These are phyloP conservation scores for Gallirallus australis DNA, from an alignment of 2,797 vertebrate genomes.

Conservation along the genomic window DNA sequence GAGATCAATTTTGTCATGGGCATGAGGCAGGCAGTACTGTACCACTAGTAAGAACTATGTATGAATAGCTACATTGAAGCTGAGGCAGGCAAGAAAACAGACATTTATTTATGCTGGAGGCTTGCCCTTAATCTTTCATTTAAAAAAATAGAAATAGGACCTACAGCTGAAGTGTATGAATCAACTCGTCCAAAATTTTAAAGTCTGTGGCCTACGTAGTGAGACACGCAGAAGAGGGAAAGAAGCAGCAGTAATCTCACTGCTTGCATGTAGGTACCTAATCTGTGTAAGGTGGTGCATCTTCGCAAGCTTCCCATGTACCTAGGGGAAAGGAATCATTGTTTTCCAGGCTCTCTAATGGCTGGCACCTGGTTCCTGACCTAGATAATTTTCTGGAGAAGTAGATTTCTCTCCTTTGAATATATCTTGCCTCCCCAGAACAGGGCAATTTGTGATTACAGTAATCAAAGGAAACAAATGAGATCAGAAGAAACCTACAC, in stretches of 20 bases:
- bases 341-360: neutral
- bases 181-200: neutral
- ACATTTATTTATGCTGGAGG: neutral
- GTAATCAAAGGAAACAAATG: neutral
- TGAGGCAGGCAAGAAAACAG: neutral
- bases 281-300: neutral
- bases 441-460: neutral
- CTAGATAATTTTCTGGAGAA: neutral
- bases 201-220: neutral
- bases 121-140: neutral
- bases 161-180: neutral
- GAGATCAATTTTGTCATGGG: neutral
- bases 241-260: neutral
- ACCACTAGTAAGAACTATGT: neutral
- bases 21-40: neutral
- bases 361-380: neutral
- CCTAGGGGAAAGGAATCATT: neutral
- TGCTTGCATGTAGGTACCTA: neutral
- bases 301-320: neutral
- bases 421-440: neutral
- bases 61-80: neutral
- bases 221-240: neutral
- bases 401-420: neutral
- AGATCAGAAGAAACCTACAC: neutral
- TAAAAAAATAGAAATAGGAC: neutral